These are phyloP conservation scores for Pelochelys cantorii DNA, from an alignment of 2,797 vertebrate species.

Conservation along the genomic window DNA sequence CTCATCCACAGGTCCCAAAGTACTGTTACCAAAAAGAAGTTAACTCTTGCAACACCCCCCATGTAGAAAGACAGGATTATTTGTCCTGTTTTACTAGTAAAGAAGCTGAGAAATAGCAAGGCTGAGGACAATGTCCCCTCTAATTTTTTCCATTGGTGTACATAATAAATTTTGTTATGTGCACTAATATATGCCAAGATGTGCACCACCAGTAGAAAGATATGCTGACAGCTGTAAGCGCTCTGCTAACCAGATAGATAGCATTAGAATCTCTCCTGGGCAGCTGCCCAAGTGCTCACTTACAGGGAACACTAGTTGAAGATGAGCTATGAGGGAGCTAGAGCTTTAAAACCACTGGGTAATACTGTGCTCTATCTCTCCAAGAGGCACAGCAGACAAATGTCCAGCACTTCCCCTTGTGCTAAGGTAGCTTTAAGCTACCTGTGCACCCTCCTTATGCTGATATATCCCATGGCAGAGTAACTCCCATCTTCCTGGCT, in stretches of 20 bases:
- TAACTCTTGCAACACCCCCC: background rate
- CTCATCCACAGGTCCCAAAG: background rate
- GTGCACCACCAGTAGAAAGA: too few species aligned
- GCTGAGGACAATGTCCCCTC: too few species aligned
- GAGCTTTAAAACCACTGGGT: background rate
- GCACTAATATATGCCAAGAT: too few species aligned
- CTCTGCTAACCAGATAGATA: too few species aligned
- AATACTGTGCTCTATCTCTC: background rate
- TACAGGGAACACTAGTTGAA: too few species aligned
- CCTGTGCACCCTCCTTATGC: accelerated
- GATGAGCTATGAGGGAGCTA: background rate
- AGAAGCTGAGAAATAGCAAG: background rate
- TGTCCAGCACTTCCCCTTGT: background rate
- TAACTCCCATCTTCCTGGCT: background rate
- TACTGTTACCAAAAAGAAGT: background rate
- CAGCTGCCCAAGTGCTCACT: too few species aligned
- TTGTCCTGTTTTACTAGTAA: accelerated
- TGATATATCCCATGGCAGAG: background rate
- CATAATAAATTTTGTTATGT: too few species aligned
- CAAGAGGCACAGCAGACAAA: background rate
- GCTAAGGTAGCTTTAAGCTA: background rate
- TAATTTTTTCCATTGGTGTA: too few species aligned
- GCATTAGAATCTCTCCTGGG: too few species aligned
- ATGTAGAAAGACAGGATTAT: background rate
- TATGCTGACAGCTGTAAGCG: too few species aligned